Evolutionary conservation across 2,888 invertebrate species (phyloP).

Genomic region (Pyrocoelia pectoralis): DNA sequence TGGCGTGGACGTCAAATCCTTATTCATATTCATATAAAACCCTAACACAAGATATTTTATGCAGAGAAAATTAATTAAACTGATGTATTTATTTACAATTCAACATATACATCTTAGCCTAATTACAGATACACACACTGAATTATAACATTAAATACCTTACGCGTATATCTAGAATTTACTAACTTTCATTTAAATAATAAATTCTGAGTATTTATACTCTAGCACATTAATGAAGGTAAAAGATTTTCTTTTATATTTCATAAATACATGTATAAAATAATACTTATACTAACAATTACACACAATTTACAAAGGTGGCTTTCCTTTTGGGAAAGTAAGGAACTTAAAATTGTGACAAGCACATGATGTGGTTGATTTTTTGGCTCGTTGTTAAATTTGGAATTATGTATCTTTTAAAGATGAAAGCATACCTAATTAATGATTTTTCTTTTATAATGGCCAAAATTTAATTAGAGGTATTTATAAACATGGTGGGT

Average conservation of each 20-base stretch:
- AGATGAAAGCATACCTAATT: conserved; percentile 18
- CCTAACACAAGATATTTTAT: too few species aligned
- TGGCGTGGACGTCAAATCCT: too few species aligned
- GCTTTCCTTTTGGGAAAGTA: conserved; percentile 29
- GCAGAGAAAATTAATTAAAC: conserved; percentile 20
- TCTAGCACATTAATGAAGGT: conserved; percentile 34
- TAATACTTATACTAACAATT: conserved; percentile 42
- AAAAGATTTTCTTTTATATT: conserved; percentile 25
- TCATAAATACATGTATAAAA: conserved; percentile 45
- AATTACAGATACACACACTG: conserved; percentile 52
- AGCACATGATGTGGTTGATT: conserved; percentile 16
- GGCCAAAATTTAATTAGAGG: conserved; percentile 23
- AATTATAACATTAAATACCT: conserved; percentile 55
- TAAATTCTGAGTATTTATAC: conserved; percentile 31
- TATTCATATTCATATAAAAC: too few species aligned
- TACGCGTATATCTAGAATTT: conserved; percentile 48
- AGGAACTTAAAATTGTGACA: conserved; percentile 33
- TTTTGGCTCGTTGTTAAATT: conserved; percentile 24
- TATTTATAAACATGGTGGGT: conserved; percentile 21
- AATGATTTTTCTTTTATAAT: conserved; percentile 15
- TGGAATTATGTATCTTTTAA: conserved; percentile 5
- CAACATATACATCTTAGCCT: conserved; percentile 39
- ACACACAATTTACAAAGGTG: conserved; percentile 42
- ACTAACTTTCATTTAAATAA: conserved; percentile 37
- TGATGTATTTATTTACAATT: conserved; percentile 34